Conservation (phyloP, 1,140 invertebrate species). For the Mercenaria mercenaria region DNA sequence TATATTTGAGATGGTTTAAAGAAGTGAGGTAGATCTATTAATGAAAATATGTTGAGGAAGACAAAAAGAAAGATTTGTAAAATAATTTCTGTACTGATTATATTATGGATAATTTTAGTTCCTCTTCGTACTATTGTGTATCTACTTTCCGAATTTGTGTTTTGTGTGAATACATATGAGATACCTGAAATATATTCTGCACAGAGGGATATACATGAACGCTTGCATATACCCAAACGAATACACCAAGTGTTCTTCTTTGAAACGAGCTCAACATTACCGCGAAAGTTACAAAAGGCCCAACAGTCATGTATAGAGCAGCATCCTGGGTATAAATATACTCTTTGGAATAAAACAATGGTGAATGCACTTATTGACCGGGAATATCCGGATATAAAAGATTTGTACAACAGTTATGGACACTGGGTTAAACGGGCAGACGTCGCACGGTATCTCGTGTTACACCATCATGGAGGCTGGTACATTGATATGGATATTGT, state of each 20-base stretch:
- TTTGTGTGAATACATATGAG: too few species aligned
- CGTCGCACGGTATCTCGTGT: slow-evolving; percentile 8
- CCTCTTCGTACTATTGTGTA: too few species aligned
- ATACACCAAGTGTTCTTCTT: slow-evolving; percentile 23
- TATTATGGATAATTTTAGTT: too few species aligned
- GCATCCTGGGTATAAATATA: slow-evolving; percentile 14
- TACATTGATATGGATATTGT: slow-evolving; percentile 27
- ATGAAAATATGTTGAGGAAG: too few species aligned
- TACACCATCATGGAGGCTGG: slow-evolving; percentile 22
- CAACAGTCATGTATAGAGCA: not conserved
- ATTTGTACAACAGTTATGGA: slow-evolving; percentile 31
- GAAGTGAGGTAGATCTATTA: too few species aligned
- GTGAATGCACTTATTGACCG: slow-evolving; percentile 19
- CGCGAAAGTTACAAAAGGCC: not conserved
- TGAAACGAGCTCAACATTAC: not conserved
- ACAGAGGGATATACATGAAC: too few species aligned
- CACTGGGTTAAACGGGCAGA: slow-evolving; percentile 38
- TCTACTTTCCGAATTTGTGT: too few species aligned
- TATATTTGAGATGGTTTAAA: too few species aligned
- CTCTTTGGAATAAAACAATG: slow-evolving; percentile 33
- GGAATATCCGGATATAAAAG: not conserved
- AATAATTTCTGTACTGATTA: too few species aligned
- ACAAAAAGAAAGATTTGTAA: too few species aligned
- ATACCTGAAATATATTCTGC: too few species aligned
- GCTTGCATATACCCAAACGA: too few species aligned